Base-by-base conservation (phyloP, 2,888 invertebrate genomes). In the Antheraea yamamai region DNA sequence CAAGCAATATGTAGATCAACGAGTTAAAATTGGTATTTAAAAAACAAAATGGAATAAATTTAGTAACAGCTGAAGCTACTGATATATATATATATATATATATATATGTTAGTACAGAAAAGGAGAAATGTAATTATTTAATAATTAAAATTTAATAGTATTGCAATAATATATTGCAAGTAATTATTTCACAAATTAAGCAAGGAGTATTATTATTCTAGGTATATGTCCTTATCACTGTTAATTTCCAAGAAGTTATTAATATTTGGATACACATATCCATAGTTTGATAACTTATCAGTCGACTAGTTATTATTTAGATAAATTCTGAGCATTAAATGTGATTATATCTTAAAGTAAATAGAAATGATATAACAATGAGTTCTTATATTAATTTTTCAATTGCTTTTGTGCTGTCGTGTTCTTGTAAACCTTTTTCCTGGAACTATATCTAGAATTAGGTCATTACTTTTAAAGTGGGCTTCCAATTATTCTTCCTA, bases 201-300 rank as follows among this genome's bases (percentile, higher is more conserved):
- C 26, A 30, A 23, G 2, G n/a, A 61, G 61, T 61, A 61, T 26
- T 61, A 61, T 23, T 61, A 61, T 68, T 68, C 68, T 30, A 35
- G 10, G 68, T 35, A 68, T 10, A 30, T 3, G 68, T 35, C 12
- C 39, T 35, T 70, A 70, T 70, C 70, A n/a, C 20, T 39, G n/a
- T 39, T 70, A 70, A 39, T 70, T 73, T 73, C 73, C 61, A 73
- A 58, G 73, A 73, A 73, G 18, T 61, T 35, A 73, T 58, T 30
- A 73, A 55, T 26, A 73, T 61, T 39, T 61, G 52, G 35, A 73
- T 61, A 73, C 39, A 39, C n/a, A 39, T 70, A 39, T n/a, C 39
- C 10, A 39, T 70, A 39, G 6, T 20, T 39, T 70, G 70, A 70
- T 70, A 70, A 10, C 39, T 70, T 70, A 70, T 70, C 70, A 70